Evolutionary conservation across 2,888 invertebrate species (phyloP), one percentile per base, ranked within the genome.

Genomic region (Prosapia bicincta): DNA sequence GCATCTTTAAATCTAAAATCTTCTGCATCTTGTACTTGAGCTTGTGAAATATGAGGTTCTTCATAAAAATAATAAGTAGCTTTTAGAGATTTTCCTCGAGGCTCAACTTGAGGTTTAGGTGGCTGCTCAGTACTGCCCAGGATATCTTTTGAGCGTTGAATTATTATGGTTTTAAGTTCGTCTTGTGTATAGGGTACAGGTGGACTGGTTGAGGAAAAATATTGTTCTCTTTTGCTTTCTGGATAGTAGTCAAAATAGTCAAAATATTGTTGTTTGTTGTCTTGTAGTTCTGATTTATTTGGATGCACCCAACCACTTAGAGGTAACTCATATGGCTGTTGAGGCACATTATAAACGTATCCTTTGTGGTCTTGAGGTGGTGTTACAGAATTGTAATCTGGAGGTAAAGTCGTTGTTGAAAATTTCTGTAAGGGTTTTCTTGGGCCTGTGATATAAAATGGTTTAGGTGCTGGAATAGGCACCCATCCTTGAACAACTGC

Each of bases 21-120:
- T 28, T 74, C 74, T 24, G 74, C 66, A 26, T 74, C 74, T 30
- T 69, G 69, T 6, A 74, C 65, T 13, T 74, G 43, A n/a, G 69
- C 74, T 26, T 74, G 43, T 13, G 74, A 69, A 25, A 74, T 74
- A 54, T 74, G 30, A 71, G 84, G 82, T 82, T 92, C 91, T 78
- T 92, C 90, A 80, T 91, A 91, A 82, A 91, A 92, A 81, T 89
- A 92, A 83, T 89, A 91, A 7, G 91, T 90, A 54, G 54, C 54
- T 71, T 81, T 81, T 68, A 78, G 43, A 38, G 79, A 38, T 32
- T 77, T 78, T 24, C 76, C 78, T 26, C 73, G 69, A 20, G 69
- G 68, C 26, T 72, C 65, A 26, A 69, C 65, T 20, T 71, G 72
- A n/a, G 67, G 30, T 24, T 72, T 71, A 72, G 72, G 38, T 38